phyloP scores from a whole-genome alignment of 2,113 vertebrate genomes.

The Etheostoma spectabile region DNA sequence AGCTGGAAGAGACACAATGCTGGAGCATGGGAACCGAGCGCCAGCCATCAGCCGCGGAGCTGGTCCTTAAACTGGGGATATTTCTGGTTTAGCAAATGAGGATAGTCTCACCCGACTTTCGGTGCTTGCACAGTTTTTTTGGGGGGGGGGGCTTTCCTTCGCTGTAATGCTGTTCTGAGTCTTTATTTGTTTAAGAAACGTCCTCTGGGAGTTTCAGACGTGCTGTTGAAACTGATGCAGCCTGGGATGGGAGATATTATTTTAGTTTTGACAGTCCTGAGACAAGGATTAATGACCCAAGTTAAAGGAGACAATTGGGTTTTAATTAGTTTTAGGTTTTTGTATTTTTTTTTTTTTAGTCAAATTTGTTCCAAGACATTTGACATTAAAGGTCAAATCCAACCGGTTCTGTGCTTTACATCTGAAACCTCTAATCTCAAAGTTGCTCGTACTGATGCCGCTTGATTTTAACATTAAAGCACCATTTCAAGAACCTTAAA shows the following conservation, averaged over 20 bases:
- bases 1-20: conserved; percentile 76
- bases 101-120: conserved; percentile 35
- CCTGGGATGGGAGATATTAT: conserved; percentile 6
- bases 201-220: conserved; percentile 44
- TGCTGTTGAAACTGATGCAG: conserved; percentile 32
- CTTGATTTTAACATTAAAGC: conserved; percentile 10
- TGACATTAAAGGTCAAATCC: neutral
- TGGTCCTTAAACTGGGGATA: conserved; percentile 49
- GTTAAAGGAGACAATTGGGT: neutral
- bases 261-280: conserved; percentile 3
- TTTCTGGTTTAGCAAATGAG: conserved; percentile 61
- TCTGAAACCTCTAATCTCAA: neutral
- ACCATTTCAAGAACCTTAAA: neutral
- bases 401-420: neutral
- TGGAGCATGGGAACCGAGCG: conserved; percentile 78
- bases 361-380: neutral
- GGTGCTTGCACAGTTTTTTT: conserved; percentile 21
- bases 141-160: neutral
- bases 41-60: conserved; percentile 55
- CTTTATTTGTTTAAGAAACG: conserved; percentile 50
- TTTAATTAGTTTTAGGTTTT: neutral
- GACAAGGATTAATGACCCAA: neutral
- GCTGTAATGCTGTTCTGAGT: conserved; percentile 27
- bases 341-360: too few relatives aligned
- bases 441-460: neutral